Evolutionary conservation across 2,888 invertebrate genomes (phyloP), one percentile per base, ranked within the genome.

Genomic region (Stegana nigrithorax): DNA sequence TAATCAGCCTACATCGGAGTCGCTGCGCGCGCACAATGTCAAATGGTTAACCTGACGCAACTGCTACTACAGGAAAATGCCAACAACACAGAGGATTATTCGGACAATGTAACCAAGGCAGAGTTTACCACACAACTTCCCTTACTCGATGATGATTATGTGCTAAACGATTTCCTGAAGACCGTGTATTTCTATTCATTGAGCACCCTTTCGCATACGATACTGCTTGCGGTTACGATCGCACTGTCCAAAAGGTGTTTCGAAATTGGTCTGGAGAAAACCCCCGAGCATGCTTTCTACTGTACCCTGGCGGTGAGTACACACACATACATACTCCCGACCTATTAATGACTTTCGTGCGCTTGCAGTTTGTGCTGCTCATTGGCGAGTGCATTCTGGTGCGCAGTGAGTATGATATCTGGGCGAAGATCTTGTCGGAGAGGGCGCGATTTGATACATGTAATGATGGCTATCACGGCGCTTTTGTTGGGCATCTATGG

Each of bases 271-370:
- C 75, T 84, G 63, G 71, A 71, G 5, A 82, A 81, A 62, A 84
- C 84, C 0, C 83, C 84, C 1, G 70, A 80, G 56, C 84, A 84
- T 68, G 84, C 84, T 0, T 83, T 82, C 68, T 75, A 83, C 29
- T 84, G 84, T 42, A 82, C 84, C 2, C 65, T 84, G 12, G 84
- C 78, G 4, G 84, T 84, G 71, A 47, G 8, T 47, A 8, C 5
- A 10, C 12, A 19, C 10, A 5, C 10, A 47, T 47, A 7, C 4
- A 47, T 25, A 14, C 2, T 42, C 12, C 42, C 42, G 17, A 29
- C 5, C 29, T 29, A 29, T 7, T 29, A 4, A 23, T 5, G 3
- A 32, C 7, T 42, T 17, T 4, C 1, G 4, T 27, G 23, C 39
- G 2, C 25, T 66, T 66, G 3, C 61, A 85, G 84, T 84, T 83